Base-by-base conservation (phyloP, 23 tunicate genomes). In the Halocynthia roretzi region DNA sequence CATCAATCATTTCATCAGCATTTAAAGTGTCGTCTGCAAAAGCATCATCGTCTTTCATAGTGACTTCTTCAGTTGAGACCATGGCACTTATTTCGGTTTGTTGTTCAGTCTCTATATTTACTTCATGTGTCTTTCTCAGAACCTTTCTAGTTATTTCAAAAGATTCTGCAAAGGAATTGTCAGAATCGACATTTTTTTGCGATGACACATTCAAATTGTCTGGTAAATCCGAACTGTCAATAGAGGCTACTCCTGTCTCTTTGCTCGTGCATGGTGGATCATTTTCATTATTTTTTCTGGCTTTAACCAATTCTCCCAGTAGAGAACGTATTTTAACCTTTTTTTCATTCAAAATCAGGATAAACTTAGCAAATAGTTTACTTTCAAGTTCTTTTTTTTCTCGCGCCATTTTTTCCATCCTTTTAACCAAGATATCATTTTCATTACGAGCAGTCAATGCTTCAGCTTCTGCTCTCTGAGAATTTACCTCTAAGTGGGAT, bases 301-400 rank as follows among this genome's bases (percentile, higher is more conserved):
- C 10, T 10, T 65, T 65, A 5, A 20, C 70, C 10, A 65, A 8
- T 70, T 77, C 81, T 49, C 69, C 18, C 21, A 68, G 23, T 14
- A 84, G 31, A 15, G 74, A 44, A 22, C 88, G 88, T 17, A 84
- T 84, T 62, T 77, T 84, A 19, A 64, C 71, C 57, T 84, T 84
- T 61, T 84, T 84, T 69, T 84, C 88, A 70, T 84, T 84, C 6
- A 84, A 7, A 7, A 84, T 70, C 78, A 84, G 54, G 71, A 84
- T 82, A 70, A 84, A 84, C 55, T 84, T 84, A 6, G 83, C 17
- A 0, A 84, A 40, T 31, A 84, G 71, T 51, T 84, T 82, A 68
- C 11, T 62, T 70, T 84, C 83, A 52, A 77, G 56, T 11, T 62
- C 65, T 6, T 76, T 61, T 21, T 84, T 84, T 19, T 77, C 53